Evolutionary conservation across 2,113 vertebrate species (phyloP).

Genomic region (Pseudois nayaur): DNA sequence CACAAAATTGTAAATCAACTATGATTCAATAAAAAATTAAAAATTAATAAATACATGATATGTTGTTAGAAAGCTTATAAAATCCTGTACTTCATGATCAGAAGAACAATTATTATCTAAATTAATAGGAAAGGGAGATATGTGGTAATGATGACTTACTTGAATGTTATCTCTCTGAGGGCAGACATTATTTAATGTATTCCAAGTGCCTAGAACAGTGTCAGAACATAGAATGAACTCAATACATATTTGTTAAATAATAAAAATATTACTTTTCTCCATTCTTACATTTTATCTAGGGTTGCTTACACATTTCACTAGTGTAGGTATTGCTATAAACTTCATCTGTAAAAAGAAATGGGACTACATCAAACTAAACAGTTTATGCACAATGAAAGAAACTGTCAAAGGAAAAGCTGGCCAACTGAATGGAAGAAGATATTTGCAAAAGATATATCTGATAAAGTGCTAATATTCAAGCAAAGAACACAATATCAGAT

Average conservation of each 20-base stretch:
- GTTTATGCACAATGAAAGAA: not conserved
- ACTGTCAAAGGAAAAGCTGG: not conserved
- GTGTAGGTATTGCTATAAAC: not conserved
- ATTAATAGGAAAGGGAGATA: not conserved
- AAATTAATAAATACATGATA: not conserved
- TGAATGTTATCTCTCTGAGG: not conserved
- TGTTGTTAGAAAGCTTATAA: not conserved
- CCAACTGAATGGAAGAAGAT: not conserved
- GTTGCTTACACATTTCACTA: not conserved
- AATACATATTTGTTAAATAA: not conserved
- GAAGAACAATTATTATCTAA: not conserved
- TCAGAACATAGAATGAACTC: not conserved
- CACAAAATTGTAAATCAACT: not conserved
- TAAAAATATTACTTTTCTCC: not conserved
- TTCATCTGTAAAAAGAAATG: not conserved
- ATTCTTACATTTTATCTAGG: not conserved
- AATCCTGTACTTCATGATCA: not conserved
- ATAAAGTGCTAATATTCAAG: not conserved
- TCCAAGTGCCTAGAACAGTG: not conserved
- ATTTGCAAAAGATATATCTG: not conserved
- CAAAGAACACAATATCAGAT: not conserved
- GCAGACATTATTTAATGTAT: not conserved
- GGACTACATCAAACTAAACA: not conserved
- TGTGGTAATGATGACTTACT: not conserved
- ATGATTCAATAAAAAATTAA: not conserved